These are phyloP conservation scores for Dione vanillae DNA, from an alignment of 2,888 invertebrate genomes.

Conservation along the genomic window DNA sequence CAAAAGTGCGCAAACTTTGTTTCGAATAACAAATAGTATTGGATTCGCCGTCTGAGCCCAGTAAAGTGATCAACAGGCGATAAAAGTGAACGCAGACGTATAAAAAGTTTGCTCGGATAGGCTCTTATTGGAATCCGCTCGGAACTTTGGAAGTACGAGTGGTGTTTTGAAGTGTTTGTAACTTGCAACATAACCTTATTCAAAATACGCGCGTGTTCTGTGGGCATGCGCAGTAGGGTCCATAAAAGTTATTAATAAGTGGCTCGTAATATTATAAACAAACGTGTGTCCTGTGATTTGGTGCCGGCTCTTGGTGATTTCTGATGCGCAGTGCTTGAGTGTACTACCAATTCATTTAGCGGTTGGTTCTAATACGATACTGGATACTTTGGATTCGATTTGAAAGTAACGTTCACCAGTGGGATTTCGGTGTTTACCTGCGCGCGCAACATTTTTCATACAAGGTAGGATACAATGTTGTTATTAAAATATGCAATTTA, in stretches of 20 bases:
- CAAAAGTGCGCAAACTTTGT: conserved; percentile 57
- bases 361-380: conserved; percentile 43
- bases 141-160: conserved; percentile 65
- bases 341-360: conserved; percentile 50
- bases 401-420: conserved; percentile 78
- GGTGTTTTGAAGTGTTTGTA: conserved; percentile 67
- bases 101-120: conserved; percentile 61
- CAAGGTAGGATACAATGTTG: conserved; percentile 61
- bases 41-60: conserved; percentile 48
- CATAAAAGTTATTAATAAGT: conserved; percentile 76
- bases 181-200: conserved; percentile 80
- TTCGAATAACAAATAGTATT: conserved; percentile 43
- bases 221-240: conserved; percentile 79
- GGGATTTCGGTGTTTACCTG: conserved; percentile 80
- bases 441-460: conserved; percentile 78
- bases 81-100: conserved; percentile 47
- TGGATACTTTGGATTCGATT: conserved; percentile 64
- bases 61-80: conserved; percentile 56
- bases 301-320: conserved; percentile 63
- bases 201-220: conserved; percentile 76
- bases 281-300: conserved; percentile 68
- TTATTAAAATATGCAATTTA: not conserved
- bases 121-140: conserved; percentile 69
- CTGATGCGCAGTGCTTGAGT: conserved; percentile 68
- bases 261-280: conserved; percentile 79